A percentile compares a stretch with the other conserved stretches of the same genome.
Conservation (phyloP, 1,140 invertebrate species). For the Cheumatopsyche charites region DNA sequence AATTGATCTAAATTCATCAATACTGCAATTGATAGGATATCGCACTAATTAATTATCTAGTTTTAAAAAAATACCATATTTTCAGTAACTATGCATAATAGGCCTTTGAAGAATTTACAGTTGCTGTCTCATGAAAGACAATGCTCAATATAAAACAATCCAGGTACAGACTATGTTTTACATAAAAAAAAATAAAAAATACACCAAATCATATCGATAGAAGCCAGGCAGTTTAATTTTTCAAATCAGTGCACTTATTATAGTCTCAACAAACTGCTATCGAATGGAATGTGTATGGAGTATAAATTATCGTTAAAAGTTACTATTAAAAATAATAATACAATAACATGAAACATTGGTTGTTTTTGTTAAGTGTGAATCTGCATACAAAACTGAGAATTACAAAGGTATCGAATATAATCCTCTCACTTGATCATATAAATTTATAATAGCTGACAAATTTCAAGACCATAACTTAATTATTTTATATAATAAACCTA, state of each 20-base stretch:
- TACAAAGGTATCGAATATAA: constrained; percentile 13
- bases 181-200: too few species aligned
- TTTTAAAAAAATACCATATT: too few species aligned
- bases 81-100: too few species aligned
- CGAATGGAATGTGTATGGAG: constrained; percentile 43
- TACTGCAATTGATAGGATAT: too few species aligned
- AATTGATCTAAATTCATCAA: too few species aligned
- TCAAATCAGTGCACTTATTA: constrained; percentile 10
- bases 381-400: constrained; percentile 24
- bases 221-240: constrained; percentile 1
- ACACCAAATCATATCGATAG: neutral
- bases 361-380: constrained; percentile 22
- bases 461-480: constrained; percentile 47
- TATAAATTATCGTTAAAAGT: constrained; percentile 22
- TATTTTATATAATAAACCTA: constrained; percentile 56
- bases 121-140: too few species aligned
- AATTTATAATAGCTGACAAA: constrained; percentile 15
- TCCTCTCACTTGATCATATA: constrained; percentile 1
- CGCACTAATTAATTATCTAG: too few species aligned
- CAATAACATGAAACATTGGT: constrained; percentile 20
- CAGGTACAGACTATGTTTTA: too few species aligned
- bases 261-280: constrained; percentile 38
- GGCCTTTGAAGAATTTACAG: too few species aligned
- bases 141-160: too few species aligned
- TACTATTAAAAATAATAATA: constrained; percentile 37